phyloP scores from a whole-genome alignment of 1,140 invertebrate species.

The Leguminivora glycinivorella region DNA sequence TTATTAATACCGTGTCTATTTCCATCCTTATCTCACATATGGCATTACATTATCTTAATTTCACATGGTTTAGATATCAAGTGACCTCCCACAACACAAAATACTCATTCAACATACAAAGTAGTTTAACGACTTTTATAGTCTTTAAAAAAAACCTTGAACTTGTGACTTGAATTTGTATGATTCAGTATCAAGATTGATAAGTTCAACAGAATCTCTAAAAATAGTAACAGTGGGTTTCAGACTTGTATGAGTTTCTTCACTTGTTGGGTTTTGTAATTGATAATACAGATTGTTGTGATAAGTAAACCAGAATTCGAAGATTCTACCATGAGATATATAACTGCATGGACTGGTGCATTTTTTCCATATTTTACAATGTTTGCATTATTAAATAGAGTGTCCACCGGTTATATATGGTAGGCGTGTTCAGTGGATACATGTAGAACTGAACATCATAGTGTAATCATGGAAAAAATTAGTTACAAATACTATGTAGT shows the following conservation, averaged over 20 bases:
- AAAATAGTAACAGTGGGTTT: neutral
- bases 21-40: neutral
- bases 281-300: slow-evolving; percentile 8
- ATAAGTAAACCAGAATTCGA: slow-evolving; percentile 19
- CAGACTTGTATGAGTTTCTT: slow-evolving; percentile 13
- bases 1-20: neutral
- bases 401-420: too few species aligned
- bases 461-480: too few species aligned
- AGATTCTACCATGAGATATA: too few species aligned
- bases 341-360: too few species aligned
- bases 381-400: too few species aligned
- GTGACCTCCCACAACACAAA: neutral
- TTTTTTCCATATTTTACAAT: too few species aligned
- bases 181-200: slow-evolving; percentile 20
- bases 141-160: slow-evolving; percentile 17
- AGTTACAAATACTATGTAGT: too few species aligned
- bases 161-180: neutral
- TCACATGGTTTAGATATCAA: neutral
- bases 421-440: too few species aligned
- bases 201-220: slow-evolving; percentile 4
- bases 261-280: neutral
- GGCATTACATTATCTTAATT: slow-evolving; percentile 7
- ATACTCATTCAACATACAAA: slow-evolving; percentile 13
- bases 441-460: too few species aligned
- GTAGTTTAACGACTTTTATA: slow-evolving; percentile 5